These are phyloP conservation scores for Spodoptera exigua DNA, from an alignment of 2,888 invertebrate genomes.

Conservation along the genomic window DNA sequence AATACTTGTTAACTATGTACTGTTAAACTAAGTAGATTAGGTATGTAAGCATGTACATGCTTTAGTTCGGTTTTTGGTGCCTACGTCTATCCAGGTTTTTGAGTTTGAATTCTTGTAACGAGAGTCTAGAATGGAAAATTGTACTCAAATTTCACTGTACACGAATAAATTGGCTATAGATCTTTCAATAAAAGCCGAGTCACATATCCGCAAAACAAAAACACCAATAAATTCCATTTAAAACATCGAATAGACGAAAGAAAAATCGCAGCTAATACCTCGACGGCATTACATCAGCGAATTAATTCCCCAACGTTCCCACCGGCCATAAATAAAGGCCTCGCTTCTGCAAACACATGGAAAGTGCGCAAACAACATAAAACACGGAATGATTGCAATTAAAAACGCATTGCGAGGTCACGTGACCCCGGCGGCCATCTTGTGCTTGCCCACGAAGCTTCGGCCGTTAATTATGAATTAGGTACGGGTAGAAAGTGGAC, in stretches of 20 bases:
- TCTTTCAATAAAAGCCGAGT: neutral
- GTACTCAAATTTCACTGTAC: no score
- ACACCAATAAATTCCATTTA: constrained; percentile 39
- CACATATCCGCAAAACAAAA: constrained; percentile 6
- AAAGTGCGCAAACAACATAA: constrained; percentile 88
- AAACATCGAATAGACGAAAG: constrained; percentile 27
- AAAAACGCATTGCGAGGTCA: constrained; percentile 87
- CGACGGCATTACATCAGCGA: constrained; percentile 61
- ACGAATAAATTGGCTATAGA: no score
- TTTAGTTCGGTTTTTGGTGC: constrained; percentile 46
- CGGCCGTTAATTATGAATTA: constrained; percentile 70
- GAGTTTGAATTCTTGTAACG: neutral
- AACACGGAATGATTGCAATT: constrained; percentile 89
- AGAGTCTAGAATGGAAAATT: no score
- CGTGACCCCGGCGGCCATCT: constrained; percentile 83
- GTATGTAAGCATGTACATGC: constrained; percentile 60
- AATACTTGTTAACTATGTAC: constrained; percentile 70
- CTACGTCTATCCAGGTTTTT: constrained; percentile 35
- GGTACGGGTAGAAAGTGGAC: constrained; percentile 53
- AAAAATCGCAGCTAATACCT: constrained; percentile 50
- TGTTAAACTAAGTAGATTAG: constrained; percentile 80
- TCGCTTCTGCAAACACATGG: constrained; percentile 79
- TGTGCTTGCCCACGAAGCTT: constrained; percentile 58
- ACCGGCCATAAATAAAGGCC: constrained; percentile 86
- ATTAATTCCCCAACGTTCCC: constrained; percentile 80